Percentiles rank a stretch among this genome's conserved stretches.
These are phyloP conservation scores for Orientallactaga sibirica DNA, from an alignment of 2,797 vertebrate species.

Conservation along the genomic window DNA sequence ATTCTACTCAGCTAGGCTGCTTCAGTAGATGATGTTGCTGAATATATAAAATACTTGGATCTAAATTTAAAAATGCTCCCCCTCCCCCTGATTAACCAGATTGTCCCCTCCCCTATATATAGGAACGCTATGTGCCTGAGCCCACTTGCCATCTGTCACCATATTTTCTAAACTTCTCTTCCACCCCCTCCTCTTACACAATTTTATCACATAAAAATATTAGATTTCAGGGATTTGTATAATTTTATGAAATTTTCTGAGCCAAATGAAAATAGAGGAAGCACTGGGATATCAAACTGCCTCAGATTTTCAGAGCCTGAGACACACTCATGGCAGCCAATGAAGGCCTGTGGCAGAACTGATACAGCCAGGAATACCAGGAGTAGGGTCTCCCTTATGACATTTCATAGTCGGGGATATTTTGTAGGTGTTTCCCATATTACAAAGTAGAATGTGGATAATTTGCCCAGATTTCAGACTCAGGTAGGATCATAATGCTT, in stretches of 20 bases:
- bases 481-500: conserved; percentile 45
- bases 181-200: conserved; percentile 85
- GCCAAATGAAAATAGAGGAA: conserved; percentile 73
- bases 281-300: conserved; percentile 11
- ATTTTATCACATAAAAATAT: conserved; percentile 86
- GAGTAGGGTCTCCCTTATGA: neutral
- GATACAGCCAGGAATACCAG: neutral
- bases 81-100: conserved; percentile 84
- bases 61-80: conserved; percentile 83
- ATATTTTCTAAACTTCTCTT: conserved; percentile 83
- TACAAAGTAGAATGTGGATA: conserved; percentile 42
- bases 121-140: conserved; percentile 83
- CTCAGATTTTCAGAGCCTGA: conserved; percentile 1
- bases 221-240: conserved; percentile 85
- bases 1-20: conserved; percentile 75
- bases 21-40: conserved; percentile 80
- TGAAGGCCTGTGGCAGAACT: conserved; percentile 19
- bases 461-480: conserved; percentile 62
- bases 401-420: conserved; percentile 47
- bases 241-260: conserved; percentile 82
- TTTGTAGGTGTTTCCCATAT: conserved; percentile 58
- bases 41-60: conserved; percentile 84
- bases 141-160: conserved; percentile 85
- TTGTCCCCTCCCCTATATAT: conserved; percentile 86
- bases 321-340: neutral